Conservation (phyloP, 64 coral and sea anemone genomes). For the Platygyra sinensis region DNA sequence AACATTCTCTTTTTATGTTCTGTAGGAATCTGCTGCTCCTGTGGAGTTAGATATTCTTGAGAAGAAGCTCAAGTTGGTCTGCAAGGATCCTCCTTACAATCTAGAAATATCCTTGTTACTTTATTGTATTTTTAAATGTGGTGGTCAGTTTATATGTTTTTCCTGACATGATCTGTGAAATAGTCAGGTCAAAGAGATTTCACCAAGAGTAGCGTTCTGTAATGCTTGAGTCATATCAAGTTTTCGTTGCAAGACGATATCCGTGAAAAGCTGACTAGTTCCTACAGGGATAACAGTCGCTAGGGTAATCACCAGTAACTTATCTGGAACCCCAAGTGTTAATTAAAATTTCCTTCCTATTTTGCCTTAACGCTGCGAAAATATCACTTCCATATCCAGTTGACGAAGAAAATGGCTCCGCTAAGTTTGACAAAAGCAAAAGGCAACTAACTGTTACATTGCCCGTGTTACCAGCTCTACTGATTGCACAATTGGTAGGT, state of each 20-base stretch:
- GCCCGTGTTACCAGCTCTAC: constrained; percentile 54
- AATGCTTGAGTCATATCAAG: no score
- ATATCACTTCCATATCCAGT: constrained; percentile 85
- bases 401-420: constrained; percentile 86
- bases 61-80: constrained; percentile 75
- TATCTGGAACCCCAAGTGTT: no score
- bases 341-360: neutral
- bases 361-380: constrained; percentile 59
- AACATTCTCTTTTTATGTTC: constrained; percentile 13
- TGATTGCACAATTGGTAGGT: constrained; percentile 11
- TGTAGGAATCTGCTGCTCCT: constrained; percentile 74
- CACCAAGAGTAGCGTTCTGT: no score
- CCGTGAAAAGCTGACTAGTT: no score
- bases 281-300: no score
- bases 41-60: constrained; percentile 97
- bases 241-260: no score
- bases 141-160: neutral
- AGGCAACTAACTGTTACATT: constrained; percentile 83
- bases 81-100: constrained; percentile 72
- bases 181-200: no score
- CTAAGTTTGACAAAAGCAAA: constrained; percentile 98
- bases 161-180: no score
- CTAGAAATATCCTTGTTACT: constrained; percentile 90
- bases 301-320: no score
- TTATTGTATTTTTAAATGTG: neutral